Conservation (phyloP, 2,797 vertebrate species). For the Characodon lateralis region DNA sequence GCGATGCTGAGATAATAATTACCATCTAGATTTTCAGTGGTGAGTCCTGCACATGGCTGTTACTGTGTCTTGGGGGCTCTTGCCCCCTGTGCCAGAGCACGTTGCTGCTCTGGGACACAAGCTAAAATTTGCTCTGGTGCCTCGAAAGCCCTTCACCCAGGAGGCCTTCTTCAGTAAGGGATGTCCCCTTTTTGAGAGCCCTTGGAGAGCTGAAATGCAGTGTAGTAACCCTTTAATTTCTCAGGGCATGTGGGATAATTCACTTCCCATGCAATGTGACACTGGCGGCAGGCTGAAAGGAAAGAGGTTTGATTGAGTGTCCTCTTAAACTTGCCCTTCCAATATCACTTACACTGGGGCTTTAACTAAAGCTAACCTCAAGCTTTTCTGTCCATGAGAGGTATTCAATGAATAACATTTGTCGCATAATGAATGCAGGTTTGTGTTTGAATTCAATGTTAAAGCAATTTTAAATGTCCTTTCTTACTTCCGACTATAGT, state of each 20-base stretch:
- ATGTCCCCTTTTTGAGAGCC: constrained; percentile 48
- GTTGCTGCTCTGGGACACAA: constrained; percentile 42
- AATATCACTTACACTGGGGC: constrained; percentile 44
- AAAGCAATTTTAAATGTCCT: constrained; percentile 3
- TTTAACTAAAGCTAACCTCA: constrained; percentile 29
- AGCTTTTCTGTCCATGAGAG: constrained; percentile 14
- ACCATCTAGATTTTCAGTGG: constrained; percentile 44
- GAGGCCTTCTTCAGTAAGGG: constrained; percentile 45
- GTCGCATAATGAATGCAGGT: constrained; percentile 8
- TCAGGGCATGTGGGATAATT: constrained; percentile 18
- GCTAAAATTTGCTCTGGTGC: constrained; percentile 48
- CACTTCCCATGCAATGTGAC: constrained; percentile 50
- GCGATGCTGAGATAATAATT: constrained; percentile 71
- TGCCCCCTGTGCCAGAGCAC: constrained; percentile 10
- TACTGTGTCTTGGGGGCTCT: constrained; percentile 22
- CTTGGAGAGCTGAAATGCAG: constrained; percentile 31
- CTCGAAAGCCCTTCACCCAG: constrained; percentile 59
- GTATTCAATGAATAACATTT: neutral
- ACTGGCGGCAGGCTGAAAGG: constrained; percentile 53
- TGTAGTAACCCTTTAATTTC: constrained; percentile 35
- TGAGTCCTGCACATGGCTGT: constrained; percentile 13
- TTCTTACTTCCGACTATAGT: neutral
- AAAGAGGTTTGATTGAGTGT: constrained; percentile 64
- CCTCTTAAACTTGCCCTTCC: constrained; percentile 53
- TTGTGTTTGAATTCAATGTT: constrained; percentile 2